Evolutionary conservation across 2,797 vertebrate genomes (phyloP).

Genomic region (Gallinago solitaria): DNA sequence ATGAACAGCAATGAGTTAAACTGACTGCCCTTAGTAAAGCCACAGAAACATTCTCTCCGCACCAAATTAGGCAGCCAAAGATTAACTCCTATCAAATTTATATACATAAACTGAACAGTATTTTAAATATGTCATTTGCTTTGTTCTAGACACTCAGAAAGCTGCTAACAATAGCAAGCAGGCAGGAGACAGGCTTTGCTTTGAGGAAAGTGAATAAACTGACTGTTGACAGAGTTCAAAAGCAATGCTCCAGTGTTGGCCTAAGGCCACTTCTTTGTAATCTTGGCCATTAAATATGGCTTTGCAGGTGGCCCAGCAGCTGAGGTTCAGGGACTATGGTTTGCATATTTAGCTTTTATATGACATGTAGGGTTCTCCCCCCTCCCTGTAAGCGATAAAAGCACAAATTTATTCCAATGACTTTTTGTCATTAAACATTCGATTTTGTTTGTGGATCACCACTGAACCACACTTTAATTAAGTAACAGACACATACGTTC

Average conservation of each 20-base stretch:
- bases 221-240: slow-evolving; percentile 83
- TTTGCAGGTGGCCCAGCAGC: slow-evolving; percentile 81
- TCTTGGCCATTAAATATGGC: slow-evolving; percentile 80
- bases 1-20: slow-evolving; percentile 8
- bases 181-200: slow-evolving; percentile 69
- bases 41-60: neutral
- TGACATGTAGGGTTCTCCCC: slow-evolving; percentile 57
- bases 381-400: slow-evolving; percentile 69
- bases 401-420: slow-evolving; percentile 73
- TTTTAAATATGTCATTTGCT: slow-evolving; percentile 68
- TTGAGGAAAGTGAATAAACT: slow-evolving; percentile 82
- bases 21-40: neutral
- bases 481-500: neutral
- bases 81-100: slow-evolving; percentile 56
- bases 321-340: slow-evolving; percentile 74
- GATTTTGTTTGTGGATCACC: slow-evolving; percentile 61
- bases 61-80: neutral
- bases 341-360: slow-evolving; percentile 79
- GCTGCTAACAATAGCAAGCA: slow-evolving; percentile 74
- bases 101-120: slow-evolving; percentile 44
- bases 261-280: slow-evolving; percentile 81
- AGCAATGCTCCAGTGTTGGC: slow-evolving; percentile 75
- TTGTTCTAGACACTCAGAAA: slow-evolving; percentile 75
- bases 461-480: slow-evolving; percentile 49
- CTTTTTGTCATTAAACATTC: slow-evolving; percentile 71